Evolutionary conservation across 2,888 invertebrate genomes (phyloP).

Genomic region (Ashinkailepas kermadecensis): DNA sequence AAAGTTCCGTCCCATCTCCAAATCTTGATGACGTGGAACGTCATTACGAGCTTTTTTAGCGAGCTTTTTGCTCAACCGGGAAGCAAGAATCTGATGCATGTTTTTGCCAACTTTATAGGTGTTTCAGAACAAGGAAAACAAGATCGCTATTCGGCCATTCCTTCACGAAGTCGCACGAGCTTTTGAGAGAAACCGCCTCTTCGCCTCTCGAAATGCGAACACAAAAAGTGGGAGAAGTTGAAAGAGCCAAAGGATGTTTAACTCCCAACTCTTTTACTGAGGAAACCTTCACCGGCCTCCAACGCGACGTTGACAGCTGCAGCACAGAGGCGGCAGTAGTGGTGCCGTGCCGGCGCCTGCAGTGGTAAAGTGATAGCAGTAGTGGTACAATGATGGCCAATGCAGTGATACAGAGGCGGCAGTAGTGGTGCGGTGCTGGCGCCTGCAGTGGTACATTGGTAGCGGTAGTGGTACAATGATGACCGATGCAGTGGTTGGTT

Average conservation of each 20-base stretch:
- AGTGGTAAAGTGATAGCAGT: too few relatives aligned
- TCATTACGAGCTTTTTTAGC: conserved; percentile 10
- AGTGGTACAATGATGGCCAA: too few relatives aligned
- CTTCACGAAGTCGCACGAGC: not conserved
- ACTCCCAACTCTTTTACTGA: too few relatives aligned
- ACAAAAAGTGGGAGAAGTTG: not conserved
- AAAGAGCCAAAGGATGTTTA: not conserved
- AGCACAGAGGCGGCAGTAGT: too few relatives aligned
- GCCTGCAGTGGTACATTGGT: too few relatives aligned
- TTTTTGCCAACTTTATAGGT: not conserved
- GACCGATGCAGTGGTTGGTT: too few relatives aligned
- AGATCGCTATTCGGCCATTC: not conserved
- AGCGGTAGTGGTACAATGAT: too few relatives aligned
- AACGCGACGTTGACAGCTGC: not conserved
- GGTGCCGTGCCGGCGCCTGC: too few relatives aligned
- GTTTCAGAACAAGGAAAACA: conserved; percentile 3
- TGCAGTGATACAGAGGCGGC: too few relatives aligned
- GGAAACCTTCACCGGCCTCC: not conserved
- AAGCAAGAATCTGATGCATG: not conserved
- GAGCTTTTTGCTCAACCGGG: not conserved
- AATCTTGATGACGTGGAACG: not conserved
- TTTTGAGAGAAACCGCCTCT: not conserved
- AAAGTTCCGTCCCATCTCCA: not conserved
- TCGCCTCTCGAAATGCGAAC: not conserved
- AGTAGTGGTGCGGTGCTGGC: too few relatives aligned